A percentile compares a stretch with the other conserved stretches of the same genome.
Conservation (phyloP, 2,888 invertebrate genomes). For the Hedychridium roseum region DNA sequence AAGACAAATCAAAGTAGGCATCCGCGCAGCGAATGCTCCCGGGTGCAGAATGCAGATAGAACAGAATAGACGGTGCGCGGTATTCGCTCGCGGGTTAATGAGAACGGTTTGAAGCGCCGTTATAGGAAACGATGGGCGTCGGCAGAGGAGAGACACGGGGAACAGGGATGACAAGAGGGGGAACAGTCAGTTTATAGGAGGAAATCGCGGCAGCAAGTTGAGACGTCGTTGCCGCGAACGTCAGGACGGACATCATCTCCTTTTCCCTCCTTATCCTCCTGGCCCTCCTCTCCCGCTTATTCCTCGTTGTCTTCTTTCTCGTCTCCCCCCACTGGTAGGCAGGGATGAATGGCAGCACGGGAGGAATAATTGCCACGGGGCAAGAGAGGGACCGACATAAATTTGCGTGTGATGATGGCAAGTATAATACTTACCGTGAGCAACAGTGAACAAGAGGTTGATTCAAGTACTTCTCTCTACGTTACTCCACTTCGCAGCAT, state of each 20-base stretch:
- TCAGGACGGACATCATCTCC: slow-evolving; percentile 11
- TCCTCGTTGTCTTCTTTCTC: background rate
- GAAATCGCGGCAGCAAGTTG: slow-evolving; percentile 34
- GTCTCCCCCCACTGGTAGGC: background rate
- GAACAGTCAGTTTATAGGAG: slow-evolving; percentile 33
- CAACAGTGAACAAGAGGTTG: too few relatives aligned
- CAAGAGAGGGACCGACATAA: slow-evolving; percentile 31
- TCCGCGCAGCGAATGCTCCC: slow-evolving; percentile 49
- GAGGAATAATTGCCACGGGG: slow-evolving; percentile 35
- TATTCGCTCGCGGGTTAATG: slow-evolving; percentile 56
- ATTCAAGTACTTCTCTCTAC: too few relatives aligned
- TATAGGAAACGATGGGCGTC: slow-evolving; percentile 32
- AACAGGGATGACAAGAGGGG: slow-evolving; percentile 15
- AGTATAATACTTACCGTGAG: too few relatives aligned
- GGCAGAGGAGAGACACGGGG: slow-evolving; percentile 23
- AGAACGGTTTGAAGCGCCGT: slow-evolving; percentile 57
- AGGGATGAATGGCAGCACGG: slow-evolving; percentile 12
- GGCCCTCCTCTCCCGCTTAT: slow-evolving; percentile 6
- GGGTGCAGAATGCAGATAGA: slow-evolving; percentile 51
- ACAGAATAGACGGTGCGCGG: slow-evolving; percentile 48
- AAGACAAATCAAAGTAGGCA: slow-evolving; percentile 55
- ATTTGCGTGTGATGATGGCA: slow-evolving; percentile 39
- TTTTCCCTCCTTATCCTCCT: slow-evolving; percentile 6
- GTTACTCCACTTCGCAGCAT: too few relatives aligned
- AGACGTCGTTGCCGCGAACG: slow-evolving; percentile 25